Base-by-base conservation (phyloP, 2,797 vertebrate species). In the Onychomys torridus region DNA sequence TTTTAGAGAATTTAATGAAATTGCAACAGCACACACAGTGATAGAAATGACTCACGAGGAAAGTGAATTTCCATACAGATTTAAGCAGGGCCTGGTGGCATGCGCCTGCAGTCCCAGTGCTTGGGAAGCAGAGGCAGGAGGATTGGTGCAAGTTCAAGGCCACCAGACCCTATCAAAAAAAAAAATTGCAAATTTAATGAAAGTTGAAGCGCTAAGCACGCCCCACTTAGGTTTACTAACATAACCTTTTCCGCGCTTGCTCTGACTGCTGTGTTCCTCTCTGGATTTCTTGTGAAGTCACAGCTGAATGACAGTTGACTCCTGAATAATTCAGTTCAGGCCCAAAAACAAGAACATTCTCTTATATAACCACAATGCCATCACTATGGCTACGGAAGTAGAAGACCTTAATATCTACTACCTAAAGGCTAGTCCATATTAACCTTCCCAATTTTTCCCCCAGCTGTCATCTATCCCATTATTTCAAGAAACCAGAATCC, bases 1-100 rank as follows among this genome's bases (percentile, higher is more conserved):
- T 94, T 90, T 91, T 71, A 32, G 76, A 91, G 69, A 96, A 89
- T 81, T 90, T 77, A 84, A 76, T 91, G 82, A 84, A 94, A 69
- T 11, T 6, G 11, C 27, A 49, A 84, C 21, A 67, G 83, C 65
- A n/a, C 34, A 71, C 3, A 16, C 40, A 14, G 82, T 23, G 29
- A 93, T 77, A 82, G 81, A 94, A 92, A 71, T 10, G 43, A 73
- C 78, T 96, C 75, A 77, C 14, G 40, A 90, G 90, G 55, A 85
- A 90, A 86, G 43, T 88, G 59, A 95, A 81, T 79, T 90, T 90
- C 82, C 75, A 3, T 75, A 63, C 19, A 88, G 76, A 79, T 63
- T 34, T 65, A 86, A 84, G 57, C 40, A 49, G 13, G 73, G 43
- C 17, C 21, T 34, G 55, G 21, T 16, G 55, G 19, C 69, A 32